A percentile compares a stretch with the other conserved stretches of the same genome.
phyloP scores from a whole-genome alignment of 2,888 invertebrate genomes.

The Nezara viridula region DNA sequence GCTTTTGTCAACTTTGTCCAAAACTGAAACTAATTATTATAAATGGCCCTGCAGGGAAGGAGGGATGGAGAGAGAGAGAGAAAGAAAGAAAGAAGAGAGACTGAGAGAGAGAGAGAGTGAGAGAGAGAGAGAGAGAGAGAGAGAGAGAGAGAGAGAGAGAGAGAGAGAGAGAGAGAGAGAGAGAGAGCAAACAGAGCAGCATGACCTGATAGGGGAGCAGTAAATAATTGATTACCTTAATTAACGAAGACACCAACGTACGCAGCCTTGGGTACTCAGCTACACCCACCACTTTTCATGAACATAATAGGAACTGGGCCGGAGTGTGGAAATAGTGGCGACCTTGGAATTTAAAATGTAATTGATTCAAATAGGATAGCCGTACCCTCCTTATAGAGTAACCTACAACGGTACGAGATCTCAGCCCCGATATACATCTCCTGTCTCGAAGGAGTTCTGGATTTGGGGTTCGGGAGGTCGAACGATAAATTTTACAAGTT shows the following conservation, averaged over 20 bases:
- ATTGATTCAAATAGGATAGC: constrained; percentile 36
- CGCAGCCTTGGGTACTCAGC: constrained; percentile 11
- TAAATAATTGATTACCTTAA: constrained; percentile 17
- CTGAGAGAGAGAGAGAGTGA: too few relatives aligned
- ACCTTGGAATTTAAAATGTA: constrained; percentile 47
- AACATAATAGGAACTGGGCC: constrained; percentile 27
- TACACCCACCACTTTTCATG: constrained; percentile 32
- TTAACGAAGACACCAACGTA: constrained; percentile 26
- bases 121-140: background rate
- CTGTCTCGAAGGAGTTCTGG: background rate
- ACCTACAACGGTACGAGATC: background rate
- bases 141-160: too few relatives aligned
- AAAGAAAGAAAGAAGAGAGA: too few relatives aligned
- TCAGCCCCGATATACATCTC: background rate
- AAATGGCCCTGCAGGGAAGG: too few relatives aligned
- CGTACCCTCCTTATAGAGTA: background rate
- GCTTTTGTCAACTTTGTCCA: too few relatives aligned
- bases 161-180: too few relatives aligned
- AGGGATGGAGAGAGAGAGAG: too few relatives aligned
- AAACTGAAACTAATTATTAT: too few relatives aligned
- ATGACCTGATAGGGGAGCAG: background rate
- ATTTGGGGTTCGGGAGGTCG: background rate
- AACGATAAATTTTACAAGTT: background rate
- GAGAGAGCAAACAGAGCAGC: background rate
- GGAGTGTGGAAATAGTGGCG: constrained; percentile 45